Percentiles rank a stretch among this genome's conserved stretches.
phyloP scores from a whole-genome alignment of 2,888 invertebrate species.

The Torymus aiolomorphi region DNA sequence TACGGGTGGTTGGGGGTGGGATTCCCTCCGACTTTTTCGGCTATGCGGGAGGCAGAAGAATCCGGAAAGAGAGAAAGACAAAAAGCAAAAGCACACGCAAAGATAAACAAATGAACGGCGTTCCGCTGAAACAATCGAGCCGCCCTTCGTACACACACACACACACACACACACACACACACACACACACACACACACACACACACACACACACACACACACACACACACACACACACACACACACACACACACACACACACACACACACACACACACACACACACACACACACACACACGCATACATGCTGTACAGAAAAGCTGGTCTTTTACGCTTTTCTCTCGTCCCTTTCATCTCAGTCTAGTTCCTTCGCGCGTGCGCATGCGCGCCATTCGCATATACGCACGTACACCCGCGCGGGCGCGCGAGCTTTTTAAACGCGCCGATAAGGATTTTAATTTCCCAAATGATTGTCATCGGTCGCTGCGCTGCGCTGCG shows the following conservation, averaged over 20 bases:
- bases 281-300: too few species aligned
- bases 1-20: not conserved
- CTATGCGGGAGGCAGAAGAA: not conserved
- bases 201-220: too few species aligned
- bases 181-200: too few species aligned
- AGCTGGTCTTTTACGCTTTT: not conserved
- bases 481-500: not conserved
- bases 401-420: conserved; percentile 41
- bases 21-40: too few species aligned
- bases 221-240: too few species aligned
- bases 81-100: not conserved
- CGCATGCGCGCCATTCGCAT: too few species aligned
- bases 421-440: conserved; percentile 61
- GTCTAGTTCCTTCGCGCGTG: too few species aligned
- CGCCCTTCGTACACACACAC: too few species aligned
- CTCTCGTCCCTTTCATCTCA: not conserved
- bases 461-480: conserved; percentile 60
- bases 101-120: conserved; percentile 10
- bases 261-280: too few species aligned
- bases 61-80: not conserved
- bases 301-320: too few species aligned
- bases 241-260: too few species aligned
- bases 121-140: conserved; percentile 11
- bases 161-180: too few species aligned
- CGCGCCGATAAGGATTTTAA: conserved; percentile 65